These are phyloP conservation scores for Sus cebifrons DNA, from an alignment of 2,797 vertebrate genomes.

Conservation along the genomic window DNA sequence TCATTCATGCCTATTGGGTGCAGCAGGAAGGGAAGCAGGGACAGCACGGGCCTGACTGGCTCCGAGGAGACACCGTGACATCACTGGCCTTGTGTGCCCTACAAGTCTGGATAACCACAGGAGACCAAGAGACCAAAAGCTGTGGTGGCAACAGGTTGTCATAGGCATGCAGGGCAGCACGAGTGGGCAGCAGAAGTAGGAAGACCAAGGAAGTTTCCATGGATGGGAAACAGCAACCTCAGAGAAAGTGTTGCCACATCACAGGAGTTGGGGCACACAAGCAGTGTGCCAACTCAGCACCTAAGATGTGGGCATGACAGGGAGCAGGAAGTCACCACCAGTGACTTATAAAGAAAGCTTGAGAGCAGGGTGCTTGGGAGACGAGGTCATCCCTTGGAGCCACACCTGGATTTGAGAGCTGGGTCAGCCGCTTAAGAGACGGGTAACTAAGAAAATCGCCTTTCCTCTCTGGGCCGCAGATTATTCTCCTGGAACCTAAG, in stretches of 20 bases:
- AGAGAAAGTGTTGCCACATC: accelerated
- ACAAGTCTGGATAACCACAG: background rate
- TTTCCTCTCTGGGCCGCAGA: background rate
- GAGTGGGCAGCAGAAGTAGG: background rate
- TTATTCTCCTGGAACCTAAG: background rate
- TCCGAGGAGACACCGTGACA: background rate
- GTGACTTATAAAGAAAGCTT: background rate
- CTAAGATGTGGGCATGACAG: background rate
- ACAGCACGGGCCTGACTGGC: background rate
- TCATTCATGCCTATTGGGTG: no score
- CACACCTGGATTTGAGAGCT: background rate
- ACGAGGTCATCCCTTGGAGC: background rate
- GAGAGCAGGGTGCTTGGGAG: background rate
- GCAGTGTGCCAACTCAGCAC: background rate
- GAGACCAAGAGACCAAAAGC: background rate
- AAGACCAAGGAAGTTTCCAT: accelerated
- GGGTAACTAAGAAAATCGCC: background rate
- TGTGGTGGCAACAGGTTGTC: background rate
- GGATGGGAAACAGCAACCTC: background rate
- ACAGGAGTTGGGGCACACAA: no score
- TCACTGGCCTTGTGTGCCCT: accelerated
- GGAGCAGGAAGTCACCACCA: no score
- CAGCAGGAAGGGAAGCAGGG: background rate
- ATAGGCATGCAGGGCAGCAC: background rate
- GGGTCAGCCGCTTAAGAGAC: background rate